Percentiles rank a stretch among this genome's conserved stretches.
phyloP scores from a whole-genome alignment of 37 sponge, comb jelly and placozoan species.

The Oscarella lobularis region DNA sequence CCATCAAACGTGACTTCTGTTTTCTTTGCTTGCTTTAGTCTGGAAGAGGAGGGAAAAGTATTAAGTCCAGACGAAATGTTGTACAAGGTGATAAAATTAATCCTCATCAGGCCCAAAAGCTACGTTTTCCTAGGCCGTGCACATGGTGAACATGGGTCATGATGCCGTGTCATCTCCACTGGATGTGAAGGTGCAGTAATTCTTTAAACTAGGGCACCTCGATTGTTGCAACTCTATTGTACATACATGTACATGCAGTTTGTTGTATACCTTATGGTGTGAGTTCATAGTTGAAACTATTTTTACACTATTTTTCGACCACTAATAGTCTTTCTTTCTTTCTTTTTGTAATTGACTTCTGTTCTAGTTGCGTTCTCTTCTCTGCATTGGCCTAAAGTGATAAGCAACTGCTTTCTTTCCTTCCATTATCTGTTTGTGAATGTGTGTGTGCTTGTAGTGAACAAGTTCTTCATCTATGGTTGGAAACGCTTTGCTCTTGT shows the following conservation, averaged over 20 bases:
- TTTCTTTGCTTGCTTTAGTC: not conserved
- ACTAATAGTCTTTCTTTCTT: not conserved
- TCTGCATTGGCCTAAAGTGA: constrained; percentile 2
- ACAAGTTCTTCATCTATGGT: constrained; percentile 30
- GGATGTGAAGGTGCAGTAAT: constrained; percentile 19
- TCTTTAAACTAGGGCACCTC: not conserved
- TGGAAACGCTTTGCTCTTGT: constrained; percentile 20
- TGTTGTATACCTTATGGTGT: not conserved
- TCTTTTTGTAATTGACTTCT: not conserved
- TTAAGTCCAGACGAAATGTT: constrained; percentile 27
- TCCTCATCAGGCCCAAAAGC: not conserved
- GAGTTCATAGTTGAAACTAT: not conserved
- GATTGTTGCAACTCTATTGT: too few relatives aligned
- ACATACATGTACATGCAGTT: not conserved
- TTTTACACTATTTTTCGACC: not conserved
- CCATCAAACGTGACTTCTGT: too few relatives aligned
- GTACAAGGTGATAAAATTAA: constrained; percentile 4
- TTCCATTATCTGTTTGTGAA: not conserved
- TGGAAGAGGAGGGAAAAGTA: constrained; percentile 24
- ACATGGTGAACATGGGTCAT: constrained; percentile 11
- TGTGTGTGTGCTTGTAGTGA: constrained; percentile 12
- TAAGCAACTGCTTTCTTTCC: not conserved
- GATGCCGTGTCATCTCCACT: constrained; percentile 7
- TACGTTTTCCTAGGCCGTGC: not conserved
- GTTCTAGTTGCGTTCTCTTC: not conserved